Evolutionary conservation across 2,797 vertebrate genomes (phyloP), one percentile per base, ranked within the genome.

Genomic region (Karalla daura): DNA sequence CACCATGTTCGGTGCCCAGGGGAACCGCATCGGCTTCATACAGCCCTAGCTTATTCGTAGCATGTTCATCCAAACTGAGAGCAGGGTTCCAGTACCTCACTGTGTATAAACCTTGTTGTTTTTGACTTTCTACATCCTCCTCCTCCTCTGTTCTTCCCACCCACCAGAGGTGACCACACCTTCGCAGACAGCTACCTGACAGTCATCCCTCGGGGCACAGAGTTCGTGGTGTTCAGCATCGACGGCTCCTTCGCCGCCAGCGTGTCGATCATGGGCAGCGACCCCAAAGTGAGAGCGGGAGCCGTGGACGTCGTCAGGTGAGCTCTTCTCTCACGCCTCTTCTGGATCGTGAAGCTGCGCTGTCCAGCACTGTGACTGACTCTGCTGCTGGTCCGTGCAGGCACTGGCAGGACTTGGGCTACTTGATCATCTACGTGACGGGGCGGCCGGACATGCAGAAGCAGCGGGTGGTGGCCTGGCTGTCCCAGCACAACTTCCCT

Each of bases 361-460:
- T n/a, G n/a, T n/a, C n/a, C n/a, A n/a, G n/a, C n/a, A n/a, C n/a
- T n/a, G n/a, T n/a, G n/a, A n/a, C n/a, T n/a, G n/a, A n/a, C 64
- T 5, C 18, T 62, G 23, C 28, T 35, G 35, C 15, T 63, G 3
- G 33, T 69, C 17, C 2, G 33, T 0, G 0, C 58, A 99, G 98
- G 84, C 97, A 99, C 95, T 99, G 98, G 98, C 98, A 99, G 90
- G 98, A 99, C 89, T 93, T 98, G 18, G 98, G 98, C 83, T 99
- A 97, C 90, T 93, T 99, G 93, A 99, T 99, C 80, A 97, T 99
- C 90, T 99, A 99, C 0, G 95, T 98, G 87, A 99, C 98, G 0
- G 98, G 98, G 60, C 95, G 97, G 61, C 98, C 98, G 0, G 98
- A 99, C 93, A 99, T 99, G 98, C 98, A 99, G 94, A 99, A 99